These are phyloP conservation scores for Lampris megalopsis DNA, from an alignment of 2,113 vertebrate genomes.

Conservation along the genomic window DNA sequence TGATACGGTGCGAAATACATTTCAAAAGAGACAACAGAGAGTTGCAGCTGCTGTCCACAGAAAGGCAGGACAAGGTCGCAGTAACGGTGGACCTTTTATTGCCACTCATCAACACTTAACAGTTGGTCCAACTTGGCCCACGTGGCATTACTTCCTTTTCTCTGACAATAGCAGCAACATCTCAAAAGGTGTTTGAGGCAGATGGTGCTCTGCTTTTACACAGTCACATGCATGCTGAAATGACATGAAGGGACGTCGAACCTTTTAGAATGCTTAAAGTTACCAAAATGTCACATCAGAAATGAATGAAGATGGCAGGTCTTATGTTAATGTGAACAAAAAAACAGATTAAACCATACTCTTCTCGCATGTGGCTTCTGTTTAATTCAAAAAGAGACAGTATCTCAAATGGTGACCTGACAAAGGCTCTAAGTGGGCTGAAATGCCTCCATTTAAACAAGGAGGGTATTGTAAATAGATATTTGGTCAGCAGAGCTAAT, in stretches of 20 bases:
- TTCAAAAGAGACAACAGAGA: slow-evolving; percentile 57
- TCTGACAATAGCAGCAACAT: slow-evolving; percentile 13
- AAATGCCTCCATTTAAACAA: no score
- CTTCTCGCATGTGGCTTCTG: no score
- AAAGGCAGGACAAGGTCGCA: slow-evolving; percentile 64
- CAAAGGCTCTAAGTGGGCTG: no score
- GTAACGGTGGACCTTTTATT: slow-evolving; percentile 65
- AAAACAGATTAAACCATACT: no score
- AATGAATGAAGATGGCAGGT: no score
- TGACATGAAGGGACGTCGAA: neutral
- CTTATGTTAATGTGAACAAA: no score
- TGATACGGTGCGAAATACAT: slow-evolving; percentile 62
- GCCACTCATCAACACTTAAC: slow-evolving; percentile 62
- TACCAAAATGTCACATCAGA: no score
- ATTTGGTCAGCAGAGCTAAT: no score
- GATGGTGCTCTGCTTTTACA: neutral
- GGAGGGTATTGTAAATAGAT: no score
- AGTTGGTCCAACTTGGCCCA: slow-evolving; percentile 6
- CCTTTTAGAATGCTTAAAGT: no score
- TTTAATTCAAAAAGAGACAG: no score
- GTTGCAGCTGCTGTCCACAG: slow-evolving; percentile 65
- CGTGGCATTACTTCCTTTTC: slow-evolving; percentile 25
- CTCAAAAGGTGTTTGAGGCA: neutral
- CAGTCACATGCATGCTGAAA: neutral
- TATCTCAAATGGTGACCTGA: no score